Evolutionary conservation across 1,140 invertebrate genomes (phyloP), one percentile per base, ranked within the genome.

Genomic region (Pteromalus puparum): DNA sequence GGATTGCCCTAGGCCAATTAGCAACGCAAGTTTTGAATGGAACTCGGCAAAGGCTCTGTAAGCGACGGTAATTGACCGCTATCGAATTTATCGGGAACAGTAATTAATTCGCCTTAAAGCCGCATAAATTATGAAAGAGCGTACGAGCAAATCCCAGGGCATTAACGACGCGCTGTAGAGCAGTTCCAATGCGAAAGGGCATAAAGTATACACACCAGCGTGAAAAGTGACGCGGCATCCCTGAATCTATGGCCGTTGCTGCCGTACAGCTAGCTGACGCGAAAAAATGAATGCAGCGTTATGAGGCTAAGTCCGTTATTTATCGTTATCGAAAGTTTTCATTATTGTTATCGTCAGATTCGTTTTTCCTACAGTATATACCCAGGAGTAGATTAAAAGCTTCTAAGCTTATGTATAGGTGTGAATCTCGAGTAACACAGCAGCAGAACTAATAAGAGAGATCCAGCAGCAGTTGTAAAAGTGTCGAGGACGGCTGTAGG

Each of bases 71-170:
- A 85, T 85, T 85, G 83, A 73, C 53, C 53, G 78, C 42, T 81
- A 74, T 53, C 78, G 86, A 87, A 89, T 88, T 90, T 89, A 87
- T 88, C 79, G 79, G 70, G 61, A 74, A 82, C 77, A 87, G 88
- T 88, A 90, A 90, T 88, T 90, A 90, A 90, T 90, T 89, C 86
- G 81, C 84, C 83, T 86, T 86, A 87, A 88, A 89, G 87, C 88
- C 78, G 76, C 86, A 90, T 90, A 90, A 90, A 90, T 90, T 89
- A 89, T 88, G 84, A 87, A 85, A 86, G 61, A 79, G 30, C 30
- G 30, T 34, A 4, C 82, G 53, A 61, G 53, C 86, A 85, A 86
- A 88, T 84, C 86, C 83, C 83, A 78, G 82, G 84, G 86, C 82
- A 89, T 87, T 88, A 87, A 86, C 86, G 85, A 85, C 85, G 75